These are phyloP conservation scores for Monoplex corrugatus DNA, from an alignment of 2,888 invertebrate species.

Conservation along the genomic window DNA sequence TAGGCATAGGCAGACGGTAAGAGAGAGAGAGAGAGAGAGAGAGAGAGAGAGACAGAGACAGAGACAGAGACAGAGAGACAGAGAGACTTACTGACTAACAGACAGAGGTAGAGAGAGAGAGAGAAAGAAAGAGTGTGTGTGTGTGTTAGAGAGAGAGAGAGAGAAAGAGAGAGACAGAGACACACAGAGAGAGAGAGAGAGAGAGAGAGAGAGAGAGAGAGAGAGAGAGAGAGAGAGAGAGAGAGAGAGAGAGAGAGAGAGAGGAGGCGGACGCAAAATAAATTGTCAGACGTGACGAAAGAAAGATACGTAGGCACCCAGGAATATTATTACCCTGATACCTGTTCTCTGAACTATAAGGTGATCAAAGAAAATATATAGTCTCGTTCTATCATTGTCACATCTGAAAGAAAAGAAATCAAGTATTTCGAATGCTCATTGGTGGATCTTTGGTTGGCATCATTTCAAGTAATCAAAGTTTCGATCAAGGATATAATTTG, in stretches of 20 bases:
- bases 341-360: too few relatives aligned
- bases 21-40: conserved; percentile 1
- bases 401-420: too few relatives aligned
- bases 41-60: neutral
- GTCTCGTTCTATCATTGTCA: too few relatives aligned
- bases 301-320: neutral
- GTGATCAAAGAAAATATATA: too few relatives aligned
- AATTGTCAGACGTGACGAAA: neutral
- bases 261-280: neutral
- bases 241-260: neutral
- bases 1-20: neutral
- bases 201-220: neutral
- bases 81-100: neutral
- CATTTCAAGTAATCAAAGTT: too few relatives aligned
- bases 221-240: neutral
- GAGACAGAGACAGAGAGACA: neutral
- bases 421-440: too few relatives aligned
- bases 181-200: conserved; percentile 8
- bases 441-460: too few relatives aligned
- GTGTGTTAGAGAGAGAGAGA: neutral
- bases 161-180: neutral
- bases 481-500: too few relatives aligned
- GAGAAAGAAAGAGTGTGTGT: neutral
- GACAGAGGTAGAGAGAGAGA: neutral
- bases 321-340: too few relatives aligned